A percentile compares a stretch with the other conserved stretches of the same genome.
Evolutionary conservation across 2,113 vertebrate genomes (phyloP).

Genomic region (Marmota flaviventris): DNA sequence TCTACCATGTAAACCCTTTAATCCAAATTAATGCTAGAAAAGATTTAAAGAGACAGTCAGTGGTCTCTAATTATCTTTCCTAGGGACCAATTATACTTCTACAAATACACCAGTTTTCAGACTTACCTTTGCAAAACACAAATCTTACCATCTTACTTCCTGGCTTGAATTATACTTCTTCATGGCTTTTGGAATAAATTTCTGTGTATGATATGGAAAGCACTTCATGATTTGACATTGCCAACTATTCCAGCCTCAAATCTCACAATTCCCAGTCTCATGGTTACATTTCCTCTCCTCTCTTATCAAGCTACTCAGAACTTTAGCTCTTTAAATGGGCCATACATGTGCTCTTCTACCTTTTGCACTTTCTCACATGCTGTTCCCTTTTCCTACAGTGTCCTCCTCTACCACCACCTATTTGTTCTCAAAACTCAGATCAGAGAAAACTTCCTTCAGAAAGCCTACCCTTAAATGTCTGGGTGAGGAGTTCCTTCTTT

Average conservation of each 20-base stretch:
- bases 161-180: not conserved
- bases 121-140: conserved; percentile 53
- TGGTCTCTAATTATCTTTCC: conserved; percentile 66
- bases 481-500: not conserved
- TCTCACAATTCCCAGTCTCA: not conserved
- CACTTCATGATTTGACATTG: not conserved
- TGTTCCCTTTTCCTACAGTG: not conserved
- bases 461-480: not conserved
- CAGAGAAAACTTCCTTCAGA: conserved; percentile 15
- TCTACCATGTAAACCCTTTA: conserved; percentile 64
- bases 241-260: not conserved
- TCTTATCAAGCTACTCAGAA: not conserved
- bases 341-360: not conserved
- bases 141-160: conserved; percentile 4
- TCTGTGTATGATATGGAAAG: not conserved
- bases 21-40: conserved; percentile 73
- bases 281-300: not conserved
- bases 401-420: not conserved
- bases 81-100: conserved; percentile 53
- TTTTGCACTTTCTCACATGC: not conserved
- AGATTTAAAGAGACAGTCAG: conserved; percentile 59
- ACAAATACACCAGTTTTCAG: conserved; percentile 44
- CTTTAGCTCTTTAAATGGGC: not conserved
- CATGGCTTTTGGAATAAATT: not conserved
- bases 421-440: conserved; percentile 23